Evolutionary conservation across 2,113 vertebrate genomes (phyloP).

Genomic region (Orthonyx spaldingii): DNA sequence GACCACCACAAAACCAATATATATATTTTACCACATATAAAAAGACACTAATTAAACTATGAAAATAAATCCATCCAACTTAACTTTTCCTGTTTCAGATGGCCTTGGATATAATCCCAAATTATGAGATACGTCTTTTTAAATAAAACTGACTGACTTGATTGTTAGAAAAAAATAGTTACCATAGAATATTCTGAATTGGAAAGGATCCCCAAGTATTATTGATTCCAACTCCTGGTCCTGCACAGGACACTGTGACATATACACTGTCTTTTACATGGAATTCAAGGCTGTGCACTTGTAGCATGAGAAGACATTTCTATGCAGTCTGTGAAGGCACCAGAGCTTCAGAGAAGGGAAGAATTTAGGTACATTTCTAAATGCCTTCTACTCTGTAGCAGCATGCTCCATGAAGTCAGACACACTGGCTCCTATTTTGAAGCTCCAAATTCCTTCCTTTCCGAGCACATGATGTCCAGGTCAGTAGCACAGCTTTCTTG

Average conservation of each 20-base stretch:
- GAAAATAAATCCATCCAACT: neutral
- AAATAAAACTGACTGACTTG: neutral
- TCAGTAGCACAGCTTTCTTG: neutral
- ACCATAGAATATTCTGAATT: neutral
- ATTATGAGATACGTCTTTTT: neutral
- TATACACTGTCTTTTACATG: neutral
- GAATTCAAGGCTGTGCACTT: neutral
- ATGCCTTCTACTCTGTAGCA: neutral
- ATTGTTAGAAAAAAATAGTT: neutral
- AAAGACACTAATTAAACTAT: neutral
- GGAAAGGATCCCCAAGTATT: neutral
- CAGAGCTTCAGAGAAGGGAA: neutral
- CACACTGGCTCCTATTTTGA: neutral
- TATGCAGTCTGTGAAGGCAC: neutral
- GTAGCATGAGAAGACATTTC: neutral
- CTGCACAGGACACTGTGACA: neutral
- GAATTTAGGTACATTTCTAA: neutral
- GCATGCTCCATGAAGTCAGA: neutral
- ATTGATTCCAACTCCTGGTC: neutral
- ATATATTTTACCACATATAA: neutral
- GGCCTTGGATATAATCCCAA: neutral
- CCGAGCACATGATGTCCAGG: neutral
- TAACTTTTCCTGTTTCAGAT: neutral
- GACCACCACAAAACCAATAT: neutral
- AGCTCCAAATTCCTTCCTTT: neutral